phyloP scores from a whole-genome alignment of 2,888 invertebrate species.

The Drosophila emarginata region DNA sequence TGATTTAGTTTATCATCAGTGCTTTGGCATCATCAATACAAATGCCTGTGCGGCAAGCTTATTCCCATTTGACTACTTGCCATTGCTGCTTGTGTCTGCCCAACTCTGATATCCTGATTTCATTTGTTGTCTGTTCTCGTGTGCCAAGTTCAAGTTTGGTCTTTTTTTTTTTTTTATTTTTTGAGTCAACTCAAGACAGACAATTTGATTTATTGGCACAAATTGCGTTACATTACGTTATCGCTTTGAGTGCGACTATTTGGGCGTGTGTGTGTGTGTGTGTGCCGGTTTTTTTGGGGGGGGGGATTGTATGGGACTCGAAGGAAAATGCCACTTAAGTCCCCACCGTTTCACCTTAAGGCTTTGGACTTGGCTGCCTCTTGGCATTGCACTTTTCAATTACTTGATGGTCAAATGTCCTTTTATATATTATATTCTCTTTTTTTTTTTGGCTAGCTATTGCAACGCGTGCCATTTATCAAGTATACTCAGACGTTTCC shows the following conservation, averaged over 20 bases:
- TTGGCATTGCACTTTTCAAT: slow-evolving; percentile 60
- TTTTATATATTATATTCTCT: neutral
- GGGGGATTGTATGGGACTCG: slow-evolving; percentile 6
- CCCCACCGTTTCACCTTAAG: slow-evolving; percentile 39
- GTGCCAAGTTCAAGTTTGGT: slow-evolving; percentile 16
- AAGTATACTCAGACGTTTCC: slow-evolving; percentile 23
- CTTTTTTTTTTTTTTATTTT: slow-evolving; percentile 24
- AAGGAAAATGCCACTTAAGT: slow-evolving; percentile 27
- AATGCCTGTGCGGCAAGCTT: slow-evolving; percentile 53
- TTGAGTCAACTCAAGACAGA: slow-evolving; percentile 42
- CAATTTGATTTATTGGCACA: slow-evolving; percentile 75
- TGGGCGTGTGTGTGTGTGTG: slow-evolving; percentile 13
- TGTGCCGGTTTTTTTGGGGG: slow-evolving; percentile 19
- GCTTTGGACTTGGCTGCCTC: slow-evolving; percentile 17
- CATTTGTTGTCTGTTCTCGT: slow-evolving; percentile 35
- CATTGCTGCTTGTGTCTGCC: slow-evolving; percentile 14
- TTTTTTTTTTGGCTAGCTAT: neutral
- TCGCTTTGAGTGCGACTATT: slow-evolving; percentile 58
- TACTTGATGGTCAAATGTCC: slow-evolving; percentile 49
- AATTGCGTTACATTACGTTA: slow-evolving; percentile 72
- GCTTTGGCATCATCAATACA: slow-evolving; percentile 53
- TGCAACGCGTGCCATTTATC: slow-evolving; percentile 43
- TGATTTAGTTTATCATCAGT: slow-evolving; percentile 72
- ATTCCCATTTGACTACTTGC: slow-evolving; percentile 58
- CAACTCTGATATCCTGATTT: slow-evolving; percentile 54